Conservation (phyloP, 2,888 invertebrate genomes). For the Dione juno region DNA sequence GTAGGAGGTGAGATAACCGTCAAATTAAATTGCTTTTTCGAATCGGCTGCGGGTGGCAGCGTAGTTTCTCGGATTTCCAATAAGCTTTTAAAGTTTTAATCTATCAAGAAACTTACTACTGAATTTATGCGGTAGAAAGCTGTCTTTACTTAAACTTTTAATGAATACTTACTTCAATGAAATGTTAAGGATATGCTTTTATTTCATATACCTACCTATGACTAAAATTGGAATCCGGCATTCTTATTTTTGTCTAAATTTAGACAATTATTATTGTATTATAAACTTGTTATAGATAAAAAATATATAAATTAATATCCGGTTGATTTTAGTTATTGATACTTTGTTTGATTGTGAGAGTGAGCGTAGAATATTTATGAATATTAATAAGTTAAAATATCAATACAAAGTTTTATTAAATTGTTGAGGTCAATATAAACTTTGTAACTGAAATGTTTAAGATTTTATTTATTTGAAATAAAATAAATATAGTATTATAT, state of each 20-base stretch:
- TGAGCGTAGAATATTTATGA: constrained; percentile 8
- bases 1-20: constrained; percentile 81
- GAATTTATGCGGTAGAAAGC: constrained; percentile 17
- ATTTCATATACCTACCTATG: too few species aligned
- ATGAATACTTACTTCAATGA: constrained; percentile 22
- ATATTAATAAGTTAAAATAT: constrained; percentile 28
- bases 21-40: constrained; percentile 79
- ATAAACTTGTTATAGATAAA: too few species aligned
- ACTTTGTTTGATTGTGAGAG: neutral
- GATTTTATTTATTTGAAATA: neutral
- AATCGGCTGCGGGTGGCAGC: constrained; percentile 75
- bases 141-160: constrained; percentile 34
- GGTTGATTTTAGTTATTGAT: neutral
- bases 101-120: constrained; percentile 39
- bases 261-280: too few species aligned
- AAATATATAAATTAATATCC: neutral
- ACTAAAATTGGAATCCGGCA: neutral
- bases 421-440: constrained; percentile 26
- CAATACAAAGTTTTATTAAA: constrained; percentile 21
- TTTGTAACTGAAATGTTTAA: constrained; percentile 16
- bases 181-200: neutral
- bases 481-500: constrained; percentile 20
- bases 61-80: constrained; percentile 65
- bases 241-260: too few species aligned
- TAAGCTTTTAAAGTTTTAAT: constrained; percentile 51